These are phyloP conservation scores for Glaucidium brasilianum DNA, from an alignment of 2,113 vertebrate genomes.

Conservation along the genomic window DNA sequence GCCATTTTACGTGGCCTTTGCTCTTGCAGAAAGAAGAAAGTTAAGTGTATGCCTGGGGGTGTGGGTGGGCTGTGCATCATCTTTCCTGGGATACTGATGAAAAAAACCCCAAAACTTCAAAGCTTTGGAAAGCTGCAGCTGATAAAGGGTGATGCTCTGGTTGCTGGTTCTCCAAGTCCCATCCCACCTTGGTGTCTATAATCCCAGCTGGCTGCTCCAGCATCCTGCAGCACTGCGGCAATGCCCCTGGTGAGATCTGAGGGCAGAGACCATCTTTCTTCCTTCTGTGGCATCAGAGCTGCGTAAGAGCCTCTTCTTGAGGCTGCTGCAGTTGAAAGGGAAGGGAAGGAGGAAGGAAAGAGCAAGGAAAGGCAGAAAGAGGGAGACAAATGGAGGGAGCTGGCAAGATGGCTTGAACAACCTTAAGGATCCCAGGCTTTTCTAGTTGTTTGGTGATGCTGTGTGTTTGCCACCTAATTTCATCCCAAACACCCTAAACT, in stretches of 20 bases:
- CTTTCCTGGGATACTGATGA: background rate
- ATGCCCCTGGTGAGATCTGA: background rate
- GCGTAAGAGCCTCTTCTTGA: background rate
- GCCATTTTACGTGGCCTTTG: background rate
- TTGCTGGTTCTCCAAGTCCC: background rate
- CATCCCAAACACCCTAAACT: conserved; percentile 68
- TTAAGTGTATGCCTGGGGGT: rapidly evolving
- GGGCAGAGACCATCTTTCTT: background rate
- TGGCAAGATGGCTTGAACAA: rapidly evolving
- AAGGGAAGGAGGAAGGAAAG: background rate
- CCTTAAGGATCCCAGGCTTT: background rate
- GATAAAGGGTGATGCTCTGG: background rate
- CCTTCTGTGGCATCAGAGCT: background rate
- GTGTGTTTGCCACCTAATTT: conserved; percentile 66
- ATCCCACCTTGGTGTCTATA: rapidly evolving
- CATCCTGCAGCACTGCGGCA: background rate
- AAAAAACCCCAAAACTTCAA: background rate
- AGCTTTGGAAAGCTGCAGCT: background rate
- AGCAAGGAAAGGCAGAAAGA: background rate
- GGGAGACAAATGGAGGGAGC: background rate
- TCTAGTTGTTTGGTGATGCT: background rate
- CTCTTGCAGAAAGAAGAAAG: background rate
- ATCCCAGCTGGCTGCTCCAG: background rate
- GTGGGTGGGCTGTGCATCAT: background rate
- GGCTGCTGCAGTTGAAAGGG: background rate